Evolutionary conservation across 2,113 vertebrate species (phyloP), one percentile per base, ranked within the genome.

Genomic region (Platysteira castanea): DNA sequence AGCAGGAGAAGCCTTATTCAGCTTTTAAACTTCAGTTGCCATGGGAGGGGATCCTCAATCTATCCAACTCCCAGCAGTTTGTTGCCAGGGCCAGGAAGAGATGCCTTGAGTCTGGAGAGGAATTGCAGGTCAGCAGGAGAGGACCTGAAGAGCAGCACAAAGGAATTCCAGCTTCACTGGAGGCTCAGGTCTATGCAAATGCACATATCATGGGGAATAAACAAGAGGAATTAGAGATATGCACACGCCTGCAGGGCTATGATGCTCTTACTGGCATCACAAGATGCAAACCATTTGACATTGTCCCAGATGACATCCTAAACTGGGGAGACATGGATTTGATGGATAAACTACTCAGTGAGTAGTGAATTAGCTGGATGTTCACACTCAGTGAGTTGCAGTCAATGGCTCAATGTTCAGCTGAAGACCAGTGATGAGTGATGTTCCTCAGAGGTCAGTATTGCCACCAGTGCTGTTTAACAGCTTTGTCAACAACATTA

Each of bases 381-480:
- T 31, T 59, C 49, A 1, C 17, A 14, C 7, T 67, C 26, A 57
- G 3, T n/a, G 70, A n/a, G 50, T 20, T 30, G 13, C 30, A 47
- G 42, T 84, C 50, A 35, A 21, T 57, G 44, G 10, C 35, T 57
- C 42, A 76, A 7, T 49, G 52, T 31, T 57, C 52, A 56, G 4
- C 8, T 19, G 30, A 50, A 67, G 24, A 41, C 46, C 26, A 24
- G 31, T 14, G 52, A 31, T 16, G 42, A 57, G 13, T 50, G 42
- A 14, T 31, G 13, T 2, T 67, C 52, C 42, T 67, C 61, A 57
- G 70, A 50, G 30, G 7, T 49, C 20, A 9, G 28, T 49, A 11
- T 3, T 50, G 16, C 24, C 26, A 50, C 35, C 0, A 0, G 30
- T 7, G 42, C n/a, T 64, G 13, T 49, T 57, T 49, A 35, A 42